A percentile compares a stretch with the other conserved stretches of the same genome.
These are phyloP conservation scores for Drosophila histrio DNA, from an alignment of 2,888 invertebrate genomes.

Conservation along the genomic window DNA sequence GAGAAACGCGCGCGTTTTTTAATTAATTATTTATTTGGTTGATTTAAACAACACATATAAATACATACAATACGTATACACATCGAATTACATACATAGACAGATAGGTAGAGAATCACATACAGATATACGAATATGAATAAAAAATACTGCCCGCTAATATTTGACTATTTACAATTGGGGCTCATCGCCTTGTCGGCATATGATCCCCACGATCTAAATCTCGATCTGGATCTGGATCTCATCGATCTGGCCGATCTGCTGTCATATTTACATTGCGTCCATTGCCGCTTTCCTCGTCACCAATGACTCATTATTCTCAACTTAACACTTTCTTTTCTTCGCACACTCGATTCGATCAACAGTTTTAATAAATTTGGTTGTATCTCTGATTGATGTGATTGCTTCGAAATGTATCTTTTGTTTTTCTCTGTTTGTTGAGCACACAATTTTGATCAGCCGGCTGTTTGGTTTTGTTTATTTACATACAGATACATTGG, in stretches of 20 bases:
- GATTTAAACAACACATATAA: slow-evolving; percentile 12
- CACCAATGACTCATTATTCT: slow-evolving; percentile 3
- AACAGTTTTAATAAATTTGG: slow-evolving; percentile 34
- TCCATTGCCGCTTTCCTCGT: slow-evolving; percentile 8
- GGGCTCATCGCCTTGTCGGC: slow-evolving; percentile 40
- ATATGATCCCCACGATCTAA: slow-evolving; percentile 46
- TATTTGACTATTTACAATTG: slow-evolving; percentile 50
- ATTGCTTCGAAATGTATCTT: slow-evolving; percentile 12
- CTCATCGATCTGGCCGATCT: slow-evolving; percentile 41
- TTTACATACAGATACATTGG: slow-evolving; percentile 42
- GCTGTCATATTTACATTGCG: slow-evolving; percentile 30
- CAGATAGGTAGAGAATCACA: slow-evolving; percentile 17
- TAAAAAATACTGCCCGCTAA: slow-evolving; percentile 39
- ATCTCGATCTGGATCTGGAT: slow-evolving; percentile 39
- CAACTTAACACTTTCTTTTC: not conserved
- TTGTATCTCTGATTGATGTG: slow-evolving; percentile 1
- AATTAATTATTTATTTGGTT: slow-evolving; percentile 23
- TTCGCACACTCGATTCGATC: slow-evolving; percentile 12
- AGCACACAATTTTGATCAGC: slow-evolving; percentile 2
- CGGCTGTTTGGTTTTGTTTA: slow-evolving; percentile 27
- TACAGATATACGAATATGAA: slow-evolving; percentile 32
- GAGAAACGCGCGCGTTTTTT: slow-evolving; percentile 20
- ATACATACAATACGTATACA: slow-evolving; percentile 6
- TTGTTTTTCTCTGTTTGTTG: not conserved
- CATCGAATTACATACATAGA: slow-evolving; percentile 2